A percentile compares a stretch with the other conserved stretches of the same genome.
These are phyloP conservation scores for Solea solea DNA, from an alignment of 2,113 vertebrate species.

Conservation along the genomic window DNA sequence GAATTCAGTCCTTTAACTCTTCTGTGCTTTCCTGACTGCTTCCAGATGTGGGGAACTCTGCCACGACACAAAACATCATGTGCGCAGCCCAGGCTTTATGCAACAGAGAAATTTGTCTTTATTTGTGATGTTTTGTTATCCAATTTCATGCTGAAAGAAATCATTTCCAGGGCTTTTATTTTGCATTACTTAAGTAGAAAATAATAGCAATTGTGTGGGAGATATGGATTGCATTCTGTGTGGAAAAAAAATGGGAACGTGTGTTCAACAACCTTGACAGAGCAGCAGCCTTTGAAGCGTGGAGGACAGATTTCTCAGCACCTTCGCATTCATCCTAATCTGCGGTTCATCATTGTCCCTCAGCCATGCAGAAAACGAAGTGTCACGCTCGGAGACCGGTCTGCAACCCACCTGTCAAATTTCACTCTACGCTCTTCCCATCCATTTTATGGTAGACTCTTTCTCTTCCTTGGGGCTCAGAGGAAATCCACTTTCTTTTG, in stretches of 20 bases:
- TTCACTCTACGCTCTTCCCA: constrained; percentile 28
- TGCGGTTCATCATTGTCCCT: constrained; percentile 59
- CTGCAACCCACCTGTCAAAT: constrained; percentile 56
- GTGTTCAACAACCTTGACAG: constrained; percentile 52
- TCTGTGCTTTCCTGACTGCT: constrained; percentile 47
- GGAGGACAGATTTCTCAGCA: constrained; percentile 50
- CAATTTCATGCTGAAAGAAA: constrained; percentile 16
- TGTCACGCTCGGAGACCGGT: constrained; percentile 54
- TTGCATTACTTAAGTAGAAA: constrained; percentile 27
- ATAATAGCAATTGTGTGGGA: constrained; percentile 7
- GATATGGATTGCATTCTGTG: constrained; percentile 16
- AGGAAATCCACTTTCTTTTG: constrained; percentile 23
- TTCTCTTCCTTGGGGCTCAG: constrained; percentile 16
- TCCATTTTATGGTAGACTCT: constrained; percentile 10
- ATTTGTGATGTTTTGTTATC: constrained; percentile 7
- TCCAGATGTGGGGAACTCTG: constrained; percentile 69
- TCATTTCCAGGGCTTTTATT: constrained; percentile 22
- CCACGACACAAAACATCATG: constrained; percentile 34
- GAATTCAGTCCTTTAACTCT: constrained; percentile 50
- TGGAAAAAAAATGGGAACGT: constrained; percentile 12
- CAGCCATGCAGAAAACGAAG: constrained; percentile 71
- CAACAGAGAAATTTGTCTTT: background rate
- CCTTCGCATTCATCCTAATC: constrained; percentile 63
- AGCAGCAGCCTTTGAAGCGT: constrained; percentile 47
- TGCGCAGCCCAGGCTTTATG: constrained; percentile 16